Evolutionary conservation across 92 coral and sea anemone species (phyloP), one percentile per base, ranked within the genome.

Genomic region (Palythoa heliodiscus): DNA sequence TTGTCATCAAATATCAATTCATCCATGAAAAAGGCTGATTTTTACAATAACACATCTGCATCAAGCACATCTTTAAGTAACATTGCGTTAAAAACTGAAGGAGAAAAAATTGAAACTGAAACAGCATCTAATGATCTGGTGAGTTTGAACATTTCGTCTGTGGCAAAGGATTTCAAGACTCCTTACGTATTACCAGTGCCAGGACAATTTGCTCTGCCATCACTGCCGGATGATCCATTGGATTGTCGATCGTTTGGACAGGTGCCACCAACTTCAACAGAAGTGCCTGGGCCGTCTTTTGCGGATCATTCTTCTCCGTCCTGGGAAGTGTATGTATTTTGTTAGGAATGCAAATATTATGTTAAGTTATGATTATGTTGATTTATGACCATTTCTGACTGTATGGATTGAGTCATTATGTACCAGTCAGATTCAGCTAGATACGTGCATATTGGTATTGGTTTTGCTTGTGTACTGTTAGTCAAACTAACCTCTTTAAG

Each of bases 191-290:
- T 94, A 48, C 98, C 98, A 37, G 77, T 43, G 17, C 79, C 77
- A 52, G 82, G 85, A 66, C 55, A 52, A 37, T 94, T 91, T 87
- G n/a, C 48, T 58, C 86, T 91, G 19, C 98, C 98, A 52, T 12
- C 78, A n/a, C 75, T 94, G 11, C 98, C 98, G 0, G 89, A 85
- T 8, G 87, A 94, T 67, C 83, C 98, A 57, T 67, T 94, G 86
- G 98, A 94, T 61, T 91, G 98, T 70, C 76, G 98, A 35, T 76
- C 86, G 10, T 67, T 79, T 23, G 85, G 75, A n/a, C 86, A 25
- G 73, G 20, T 54, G 17, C 22, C 38, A 63, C 60, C 43, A 3
- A 19, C 64, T 66, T 53, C 84, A 40, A 37, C 72, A 70, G 39
- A 43, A 48, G 48, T 43, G 3, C 55, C 68, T 48, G 57, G 37